Base-by-base conservation (phyloP, 2,797 vertebrate genomes). In the Pangasius larnaudii region DNA sequence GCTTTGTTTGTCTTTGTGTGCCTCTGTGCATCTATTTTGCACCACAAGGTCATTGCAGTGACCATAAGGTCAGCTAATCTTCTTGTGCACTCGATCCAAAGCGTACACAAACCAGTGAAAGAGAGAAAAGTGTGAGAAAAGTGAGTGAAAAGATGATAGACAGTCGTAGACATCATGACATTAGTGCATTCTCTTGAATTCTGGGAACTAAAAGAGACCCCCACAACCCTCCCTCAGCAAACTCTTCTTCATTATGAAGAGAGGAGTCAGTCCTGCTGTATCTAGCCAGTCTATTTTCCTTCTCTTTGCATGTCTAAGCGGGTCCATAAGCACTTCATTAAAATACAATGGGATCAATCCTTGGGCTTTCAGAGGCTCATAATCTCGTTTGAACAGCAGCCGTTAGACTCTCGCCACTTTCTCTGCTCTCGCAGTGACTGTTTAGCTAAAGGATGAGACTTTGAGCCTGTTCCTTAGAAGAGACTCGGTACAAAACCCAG, bases 21-120 rank as follows among this genome's bases (percentile, higher is more conserved):
- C 78, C 42, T 81, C 49, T 90, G 86, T 88, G 85, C 56, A 71
- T 80, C 86, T 85, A 85, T 84, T 49, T 77, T 84, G 79, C 53
- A 67, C 81, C 91, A 91, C 92, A 88, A 95, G 94, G 94, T 91
- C 92, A 92, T 90, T 51, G 88, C 93, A 95, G 95, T 94, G 95
- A 93, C 94, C 93, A 89, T 86, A 92, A 95, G 96, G 96, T 96
- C 96, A 95, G 63, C 96, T 95, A 97, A 98, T 97, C 96, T 95
- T 93, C 95, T 93, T 93, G 96, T 93, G 93, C 89, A 71, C 93
- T 91, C 95, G 95, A 96, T 95, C 96, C 95, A 92, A 95, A 94
- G 95, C 90, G 94, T 94, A 95, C 96, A 96, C 89, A 96, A 88
- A 27, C 91, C 87, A 89, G 91, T 93, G 93, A 94, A 96, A 93